These are phyloP conservation scores for Euplagia quadripunctaria DNA, from an alignment of 2,888 invertebrate genomes.

Conservation along the genomic window DNA sequence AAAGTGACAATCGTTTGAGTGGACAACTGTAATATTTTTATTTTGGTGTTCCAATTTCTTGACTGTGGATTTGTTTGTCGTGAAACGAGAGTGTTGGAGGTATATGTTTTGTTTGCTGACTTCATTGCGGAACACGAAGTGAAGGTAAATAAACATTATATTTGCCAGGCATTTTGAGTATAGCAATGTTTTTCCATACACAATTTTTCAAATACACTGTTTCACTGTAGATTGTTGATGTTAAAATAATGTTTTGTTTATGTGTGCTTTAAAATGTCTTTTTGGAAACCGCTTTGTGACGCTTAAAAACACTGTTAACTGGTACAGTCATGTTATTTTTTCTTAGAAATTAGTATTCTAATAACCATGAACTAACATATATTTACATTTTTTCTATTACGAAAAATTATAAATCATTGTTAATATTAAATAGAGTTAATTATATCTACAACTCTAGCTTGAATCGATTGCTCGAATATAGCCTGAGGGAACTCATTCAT, in stretches of 20 bases:
- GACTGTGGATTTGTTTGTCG: constrained; percentile 74
- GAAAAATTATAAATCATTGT: not conserved
- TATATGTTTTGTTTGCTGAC: constrained; percentile 49
- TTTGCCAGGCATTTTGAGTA: not conserved
- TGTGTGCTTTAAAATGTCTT: no score
- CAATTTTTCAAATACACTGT: not conserved
- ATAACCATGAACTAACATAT: not conserved
- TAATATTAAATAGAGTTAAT: not conserved
- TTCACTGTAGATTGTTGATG: no score
- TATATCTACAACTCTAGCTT: constrained; percentile 1
- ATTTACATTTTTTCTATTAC: not conserved
- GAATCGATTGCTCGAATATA: not conserved
- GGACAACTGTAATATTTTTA: constrained; percentile 64
- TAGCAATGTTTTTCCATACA: not conserved
- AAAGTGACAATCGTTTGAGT: constrained; percentile 74
- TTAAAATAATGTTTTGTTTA: not conserved
- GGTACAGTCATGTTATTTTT: no score
- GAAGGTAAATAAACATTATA: constrained; percentile 48
- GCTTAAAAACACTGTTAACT: not conserved
- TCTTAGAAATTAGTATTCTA: not conserved
- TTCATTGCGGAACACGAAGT: constrained; percentile 37
- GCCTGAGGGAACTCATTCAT: constrained; percentile 24
- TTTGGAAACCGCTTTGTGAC: not conserved
- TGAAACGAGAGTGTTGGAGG: constrained; percentile 59
- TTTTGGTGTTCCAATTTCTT: constrained; percentile 56